phyloP scores from a whole-genome alignment of 1,140 invertebrate genomes.

The Gryon sp. region DNA sequence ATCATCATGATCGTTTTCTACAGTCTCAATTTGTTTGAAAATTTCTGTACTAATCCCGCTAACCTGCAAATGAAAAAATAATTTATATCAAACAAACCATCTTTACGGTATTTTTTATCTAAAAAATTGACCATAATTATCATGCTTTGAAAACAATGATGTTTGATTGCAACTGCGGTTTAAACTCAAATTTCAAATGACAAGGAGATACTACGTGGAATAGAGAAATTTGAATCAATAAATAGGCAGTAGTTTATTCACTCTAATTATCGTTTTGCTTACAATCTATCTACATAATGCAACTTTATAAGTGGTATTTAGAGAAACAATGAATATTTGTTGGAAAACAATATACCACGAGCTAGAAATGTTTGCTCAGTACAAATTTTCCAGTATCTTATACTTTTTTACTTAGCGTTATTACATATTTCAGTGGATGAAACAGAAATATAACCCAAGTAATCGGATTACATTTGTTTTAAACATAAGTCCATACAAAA shows the following conservation, averaged over 20 bases:
- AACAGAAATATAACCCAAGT: too few relatives aligned
- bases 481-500: too few relatives aligned
- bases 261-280: background rate
- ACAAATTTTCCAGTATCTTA: too few relatives aligned
- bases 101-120: background rate
- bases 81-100: background rate
- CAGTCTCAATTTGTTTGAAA: constrained; percentile 96
- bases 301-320: background rate
- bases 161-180: too few relatives aligned
- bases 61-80: constrained; percentile 81
- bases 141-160: background rate
- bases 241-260: background rate
- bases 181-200: background rate
- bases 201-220: background rate
- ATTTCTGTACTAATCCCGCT: constrained; percentile 96
- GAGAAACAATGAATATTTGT: background rate
- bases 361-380: too few relatives aligned
- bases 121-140: background rate
- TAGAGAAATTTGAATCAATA: background rate
- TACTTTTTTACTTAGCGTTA: too few relatives aligned
- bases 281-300: constrained; percentile 5
- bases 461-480: too few relatives aligned
- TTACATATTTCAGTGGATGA: too few relatives aligned
- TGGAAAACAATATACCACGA: too few relatives aligned
- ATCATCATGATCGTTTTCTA: constrained; percentile 96